Evolutionary conservation across 1,140 invertebrate genomes (phyloP).

Genomic region (Phthorimaea operculella): DNA sequence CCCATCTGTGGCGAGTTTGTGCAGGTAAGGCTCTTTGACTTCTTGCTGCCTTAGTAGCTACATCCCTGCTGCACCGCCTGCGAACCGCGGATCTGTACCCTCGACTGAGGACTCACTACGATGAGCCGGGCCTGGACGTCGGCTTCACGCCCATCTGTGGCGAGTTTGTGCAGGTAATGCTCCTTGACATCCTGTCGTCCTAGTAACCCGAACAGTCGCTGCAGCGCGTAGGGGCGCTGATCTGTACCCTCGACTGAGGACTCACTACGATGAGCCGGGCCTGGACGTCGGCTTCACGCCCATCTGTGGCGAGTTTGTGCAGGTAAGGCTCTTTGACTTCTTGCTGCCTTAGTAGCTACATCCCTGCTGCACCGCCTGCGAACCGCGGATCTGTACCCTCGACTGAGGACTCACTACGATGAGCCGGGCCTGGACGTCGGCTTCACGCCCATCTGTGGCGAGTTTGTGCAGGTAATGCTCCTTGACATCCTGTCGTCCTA

Average conservation of each 20-base stretch:
- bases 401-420: slow-evolving; percentile 51
- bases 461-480: not conserved
- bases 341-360: too few relatives aligned
- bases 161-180: slow-evolving; percentile 60
- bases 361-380: slow-evolving; percentile 53
- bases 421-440: slow-evolving; percentile 53
- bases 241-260: slow-evolving; percentile 51
- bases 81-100: slow-evolving; percentile 59
- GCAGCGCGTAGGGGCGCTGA: slow-evolving; percentile 55
- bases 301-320: not conserved
- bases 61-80: slow-evolving; percentile 55
- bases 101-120: slow-evolving; percentile 15
- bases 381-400: slow-evolving; percentile 58
- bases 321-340: not conserved
- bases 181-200: slow-evolving; percentile 1
- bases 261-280: slow-evolving; percentile 58
- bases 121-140: slow-evolving; percentile 45
- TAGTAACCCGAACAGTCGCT: slow-evolving; percentile 39
- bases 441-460: not conserved
- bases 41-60: slow-evolving; percentile 9
- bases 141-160: slow-evolving; percentile 52
- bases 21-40: slow-evolving; percentile 36
- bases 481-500: too few relatives aligned
- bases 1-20: slow-evolving; percentile 64
- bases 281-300: slow-evolving; percentile 28